These are phyloP conservation scores for Prosopocoilus inquinatus DNA, from an alignment of 2,888 invertebrate species.

Conservation along the genomic window DNA sequence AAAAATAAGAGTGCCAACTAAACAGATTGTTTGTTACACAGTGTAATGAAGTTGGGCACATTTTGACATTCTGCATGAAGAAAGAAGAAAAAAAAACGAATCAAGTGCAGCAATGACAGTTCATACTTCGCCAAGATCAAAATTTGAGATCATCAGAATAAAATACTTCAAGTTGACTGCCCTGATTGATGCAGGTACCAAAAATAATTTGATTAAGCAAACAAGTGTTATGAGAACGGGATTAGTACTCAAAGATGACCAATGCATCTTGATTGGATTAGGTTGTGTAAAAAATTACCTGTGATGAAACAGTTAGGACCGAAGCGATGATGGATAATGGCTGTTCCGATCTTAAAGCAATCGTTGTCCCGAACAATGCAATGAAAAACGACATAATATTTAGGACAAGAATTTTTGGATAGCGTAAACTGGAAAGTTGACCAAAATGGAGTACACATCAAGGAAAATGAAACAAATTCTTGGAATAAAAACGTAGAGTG, in stretches of 20 bases:
- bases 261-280: not conserved
- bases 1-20: too few relatives aligned
- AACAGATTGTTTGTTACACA: too few relatives aligned
- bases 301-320: not conserved
- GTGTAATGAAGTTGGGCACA: constrained; percentile 1
- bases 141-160: too few relatives aligned
- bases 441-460: not conserved
- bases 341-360: not conserved
- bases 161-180: too few relatives aligned
- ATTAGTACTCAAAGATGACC: not conserved
- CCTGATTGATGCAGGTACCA: not conserved
- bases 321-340: not conserved
- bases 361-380: not conserved
- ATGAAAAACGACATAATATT: constrained; percentile 2
- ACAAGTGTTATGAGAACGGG: not conserved
- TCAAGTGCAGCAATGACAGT: not conserved
- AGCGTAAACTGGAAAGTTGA: not conserved
- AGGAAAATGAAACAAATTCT: not conserved
- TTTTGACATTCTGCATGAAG: not conserved
- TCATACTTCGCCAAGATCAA: too few relatives aligned
- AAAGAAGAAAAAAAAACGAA: not conserved
- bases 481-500: not conserved
- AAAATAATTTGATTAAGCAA: not conserved
- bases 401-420: not conserved
- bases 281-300: not conserved